Base-by-base conservation (phyloP, 2,797 vertebrate species). In the Lophotriccus pileatus region DNA sequence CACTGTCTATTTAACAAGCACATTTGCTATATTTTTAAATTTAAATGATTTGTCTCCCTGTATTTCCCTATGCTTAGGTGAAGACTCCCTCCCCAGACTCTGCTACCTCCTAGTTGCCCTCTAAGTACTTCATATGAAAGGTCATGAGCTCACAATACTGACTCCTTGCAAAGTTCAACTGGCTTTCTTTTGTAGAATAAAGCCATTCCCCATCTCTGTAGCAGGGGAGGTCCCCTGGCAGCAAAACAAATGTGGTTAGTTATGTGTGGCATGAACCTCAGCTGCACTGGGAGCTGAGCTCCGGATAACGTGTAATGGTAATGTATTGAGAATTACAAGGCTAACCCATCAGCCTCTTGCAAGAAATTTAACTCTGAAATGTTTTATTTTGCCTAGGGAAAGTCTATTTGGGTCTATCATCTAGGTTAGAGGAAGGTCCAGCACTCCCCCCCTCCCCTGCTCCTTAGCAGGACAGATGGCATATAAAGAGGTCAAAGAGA, bases 221-320 rank as follows among this genome's bases (percentile, higher is more conserved):
- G 83, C 91, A 67, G 69, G 85, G 80, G 84, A 92, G 66, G 79
- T 96, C 95, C 85, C 94, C 85, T 97, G 95, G 87, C 89, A 96
- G 93, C 83, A 94, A 94, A 96, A 95, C 88, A 97, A 94, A 96
- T 94, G 90, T 90, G 94, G 83, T 95, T 96, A 94, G 96, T 96
- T 97, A 96, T 87, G 78, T 94, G 93, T 94, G 91, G 94, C 95
- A 87, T 93, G 94, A 95, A 95, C 94, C 94, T 90, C 85, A 87
- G 95, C 85, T 94, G 95, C 87, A 27, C 0, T 93, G 95, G 95
- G 95, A 96, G 60, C 94, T 91, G 67, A 84, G 89, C 77, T 91
- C 80, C 0, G 12, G 74, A 46, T 90, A 95, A 87, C 83, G 27
- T 60, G 84, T 74, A 79, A 77, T 83, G 91, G 81, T 58, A 96